Conservation (phyloP, 2,888 invertebrate species). For the Cordilura impudica region DNA sequence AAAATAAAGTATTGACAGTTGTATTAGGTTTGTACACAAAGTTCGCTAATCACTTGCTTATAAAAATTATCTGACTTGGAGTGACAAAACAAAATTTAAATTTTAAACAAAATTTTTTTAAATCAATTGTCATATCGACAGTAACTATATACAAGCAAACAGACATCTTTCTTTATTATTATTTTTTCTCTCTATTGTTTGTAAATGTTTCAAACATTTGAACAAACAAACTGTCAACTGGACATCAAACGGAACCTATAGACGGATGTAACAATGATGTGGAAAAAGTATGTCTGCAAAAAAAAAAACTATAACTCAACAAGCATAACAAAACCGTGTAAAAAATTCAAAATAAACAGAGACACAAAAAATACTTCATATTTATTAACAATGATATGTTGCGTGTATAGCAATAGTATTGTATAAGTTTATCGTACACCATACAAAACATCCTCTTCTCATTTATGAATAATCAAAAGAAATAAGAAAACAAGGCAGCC, state of each 20-base stretch:
- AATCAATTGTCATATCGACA: constrained; percentile 38
- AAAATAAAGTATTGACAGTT: too few relatives aligned
- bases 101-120: constrained; percentile 21
- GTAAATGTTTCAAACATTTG: constrained; percentile 25
- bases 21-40: too few relatives aligned
- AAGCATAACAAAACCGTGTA: constrained; percentile 15
- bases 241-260: constrained; percentile 57
- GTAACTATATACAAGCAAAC: constrained; percentile 41
- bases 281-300: constrained; percentile 24
- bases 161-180: not conserved
- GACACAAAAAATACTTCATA: constrained; percentile 15
- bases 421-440: not conserved
- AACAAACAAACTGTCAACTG: constrained; percentile 55
- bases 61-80: not conserved
- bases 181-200: not conserved
- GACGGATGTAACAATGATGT: constrained; percentile 50
- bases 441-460: not conserved
- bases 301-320: not conserved
- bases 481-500: not conserved
- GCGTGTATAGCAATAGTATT: constrained; percentile 29
- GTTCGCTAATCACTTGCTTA: not conserved
- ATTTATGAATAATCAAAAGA: constrained; percentile 44
- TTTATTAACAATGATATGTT: constrained; percentile 57
- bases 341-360: constrained; percentile 15
- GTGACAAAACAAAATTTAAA: not conserved